Percentiles rank a stretch among this genome's conserved stretches.
Evolutionary conservation across 2,113 vertebrate species (phyloP).

Genomic region (Lanius collurio): DNA sequence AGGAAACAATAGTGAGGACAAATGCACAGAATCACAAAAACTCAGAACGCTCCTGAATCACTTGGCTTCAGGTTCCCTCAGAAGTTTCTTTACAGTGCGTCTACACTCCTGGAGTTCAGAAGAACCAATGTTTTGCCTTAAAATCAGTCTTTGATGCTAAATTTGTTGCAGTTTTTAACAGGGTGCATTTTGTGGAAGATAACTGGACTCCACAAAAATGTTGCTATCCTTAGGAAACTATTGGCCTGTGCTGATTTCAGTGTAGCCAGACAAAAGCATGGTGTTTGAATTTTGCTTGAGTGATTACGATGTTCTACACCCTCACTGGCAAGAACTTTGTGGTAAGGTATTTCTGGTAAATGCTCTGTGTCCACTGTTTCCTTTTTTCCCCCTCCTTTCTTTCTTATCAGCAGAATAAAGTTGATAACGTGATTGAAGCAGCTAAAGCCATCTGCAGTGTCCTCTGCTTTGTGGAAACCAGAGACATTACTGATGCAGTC

Average conservation of each 20-base stretch:
- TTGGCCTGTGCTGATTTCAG: not conserved
- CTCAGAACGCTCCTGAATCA: not conserved
- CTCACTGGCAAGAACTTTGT: not conserved
- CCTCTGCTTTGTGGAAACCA: constrained; percentile 70
- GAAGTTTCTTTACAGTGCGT: not conserved
- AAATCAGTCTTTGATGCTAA: not conserved
- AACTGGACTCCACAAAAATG: not conserved
- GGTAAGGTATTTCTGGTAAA: not conserved
- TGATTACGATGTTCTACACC: not conserved
- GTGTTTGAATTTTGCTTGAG: not conserved
- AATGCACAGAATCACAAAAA: not conserved
- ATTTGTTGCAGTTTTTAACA: not conserved
- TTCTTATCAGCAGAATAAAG: constrained; percentile 6
- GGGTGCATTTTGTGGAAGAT: not conserved
- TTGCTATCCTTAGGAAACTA: not conserved
- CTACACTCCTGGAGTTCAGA: not conserved
- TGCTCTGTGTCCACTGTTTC: accelerated
- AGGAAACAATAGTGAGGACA: not conserved
- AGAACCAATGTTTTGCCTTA: not conserved
- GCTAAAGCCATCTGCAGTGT: constrained; percentile 70
- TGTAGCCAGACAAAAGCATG: not conserved
- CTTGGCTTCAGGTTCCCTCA: not conserved
- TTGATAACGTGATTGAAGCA: constrained; percentile 39
- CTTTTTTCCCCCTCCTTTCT: accelerated
- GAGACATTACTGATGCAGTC: constrained; percentile 57